Percentiles rank a stretch among this genome's conserved stretches.
Conservation (phyloP, 2,888 invertebrate species). For the Andrena hattorfiana region DNA sequence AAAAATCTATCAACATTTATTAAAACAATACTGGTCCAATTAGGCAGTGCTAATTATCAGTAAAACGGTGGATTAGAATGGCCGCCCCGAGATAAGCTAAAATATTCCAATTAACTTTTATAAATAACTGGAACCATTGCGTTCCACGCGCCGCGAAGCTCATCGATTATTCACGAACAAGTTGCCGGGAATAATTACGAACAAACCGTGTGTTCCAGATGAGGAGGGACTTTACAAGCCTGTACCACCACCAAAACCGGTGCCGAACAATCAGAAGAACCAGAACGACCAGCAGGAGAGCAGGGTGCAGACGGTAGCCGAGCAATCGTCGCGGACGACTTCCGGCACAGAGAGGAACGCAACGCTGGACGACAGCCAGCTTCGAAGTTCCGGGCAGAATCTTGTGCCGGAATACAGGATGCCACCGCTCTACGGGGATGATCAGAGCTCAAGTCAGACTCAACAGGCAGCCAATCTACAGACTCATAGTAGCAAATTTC, state of each 20-base stretch:
- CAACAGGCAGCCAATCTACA: slow-evolving; percentile 86
- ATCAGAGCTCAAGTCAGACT: slow-evolving; percentile 85
- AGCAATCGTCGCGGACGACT: slow-evolving; percentile 57
- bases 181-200: background rate
- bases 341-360: slow-evolving; percentile 60
- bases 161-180: slow-evolving; percentile 1
- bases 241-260: slow-evolving; percentile 88
- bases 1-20: too few species aligned
- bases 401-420: slow-evolving; percentile 81
- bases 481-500: slow-evolving; percentile 92
- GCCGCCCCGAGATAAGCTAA: background rate
- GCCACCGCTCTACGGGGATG: slow-evolving; percentile 84
- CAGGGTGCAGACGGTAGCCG: slow-evolving; percentile 87
- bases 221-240: slow-evolving; percentile 88
- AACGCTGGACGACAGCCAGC: slow-evolving; percentile 82
- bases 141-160: background rate
- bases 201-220: slow-evolving; percentile 78
- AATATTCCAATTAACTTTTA: slow-evolving; percentile 6
- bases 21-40: background rate
- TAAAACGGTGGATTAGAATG: background rate
- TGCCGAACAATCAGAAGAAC: slow-evolving; percentile 83
- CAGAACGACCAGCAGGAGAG: slow-evolving; percentile 86
- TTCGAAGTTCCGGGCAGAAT: slow-evolving; percentile 79
- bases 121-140: background rate
- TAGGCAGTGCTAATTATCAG: background rate